Evolutionary conservation across 2,113 vertebrate species (phyloP).

Genomic region (Coturnix japonica): DNA sequence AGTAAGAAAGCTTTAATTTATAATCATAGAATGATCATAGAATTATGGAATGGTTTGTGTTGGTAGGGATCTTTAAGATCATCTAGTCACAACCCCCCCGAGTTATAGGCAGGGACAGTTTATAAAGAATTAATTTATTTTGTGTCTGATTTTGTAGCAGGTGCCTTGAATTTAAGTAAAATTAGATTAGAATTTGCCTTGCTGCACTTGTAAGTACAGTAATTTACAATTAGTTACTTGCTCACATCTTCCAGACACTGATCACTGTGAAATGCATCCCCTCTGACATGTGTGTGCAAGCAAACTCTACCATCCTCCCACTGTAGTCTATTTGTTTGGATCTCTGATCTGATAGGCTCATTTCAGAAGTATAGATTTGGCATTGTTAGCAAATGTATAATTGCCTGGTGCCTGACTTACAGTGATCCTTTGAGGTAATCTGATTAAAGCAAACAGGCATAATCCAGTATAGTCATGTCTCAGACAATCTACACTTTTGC

Average conservation of each 20-base stretch:
- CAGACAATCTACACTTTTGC: neutral
- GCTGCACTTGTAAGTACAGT: conserved; percentile 11
- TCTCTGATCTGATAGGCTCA: neutral
- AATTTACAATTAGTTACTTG: conserved; percentile 28
- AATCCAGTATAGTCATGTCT: neutral
- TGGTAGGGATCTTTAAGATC: too few relatives aligned
- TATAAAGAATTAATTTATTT: neutral
- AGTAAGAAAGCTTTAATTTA: conserved; percentile 6
- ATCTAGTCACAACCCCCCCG: too few relatives aligned
- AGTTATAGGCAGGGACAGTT: too few relatives aligned
- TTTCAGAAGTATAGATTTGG: neutral
- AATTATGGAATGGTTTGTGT: too few relatives aligned
- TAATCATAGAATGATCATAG: too few relatives aligned
- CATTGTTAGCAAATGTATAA: neutral
- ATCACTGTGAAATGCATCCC: neutral
- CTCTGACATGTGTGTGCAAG: neutral
- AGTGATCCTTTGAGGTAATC: neutral
- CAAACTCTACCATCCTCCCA: neutral
- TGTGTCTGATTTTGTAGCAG: neutral
- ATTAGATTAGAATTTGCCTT: conserved; percentile 1
- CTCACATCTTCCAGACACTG: conserved; percentile 2
- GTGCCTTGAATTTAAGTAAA: neutral
- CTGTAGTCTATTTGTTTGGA: neutral
- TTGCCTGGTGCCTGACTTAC: neutral
- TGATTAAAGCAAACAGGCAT: neutral